Conservation (phyloP, 1,140 invertebrate species). For the Aporrectodea caliginosa region DNA sequence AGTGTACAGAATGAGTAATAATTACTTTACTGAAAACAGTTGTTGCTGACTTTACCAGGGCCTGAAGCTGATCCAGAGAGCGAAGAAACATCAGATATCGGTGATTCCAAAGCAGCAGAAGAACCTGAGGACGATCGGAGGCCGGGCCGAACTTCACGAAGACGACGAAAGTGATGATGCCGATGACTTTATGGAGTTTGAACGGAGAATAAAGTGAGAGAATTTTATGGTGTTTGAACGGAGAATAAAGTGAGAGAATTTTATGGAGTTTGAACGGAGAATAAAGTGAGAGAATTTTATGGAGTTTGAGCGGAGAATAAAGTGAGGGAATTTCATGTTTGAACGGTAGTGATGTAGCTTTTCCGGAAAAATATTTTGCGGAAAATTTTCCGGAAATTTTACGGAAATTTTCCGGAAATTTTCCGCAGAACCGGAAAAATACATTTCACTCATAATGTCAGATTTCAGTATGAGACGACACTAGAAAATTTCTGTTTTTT, state of each 20-base stretch:
- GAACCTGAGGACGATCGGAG: neutral
- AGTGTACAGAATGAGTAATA: too few relatives aligned
- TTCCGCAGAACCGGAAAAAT: too few relatives aligned
- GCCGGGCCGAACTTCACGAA: slow-evolving; percentile 34
- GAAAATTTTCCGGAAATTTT: too few relatives aligned
- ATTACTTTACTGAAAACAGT: slow-evolving; percentile 4
- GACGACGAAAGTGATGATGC: slow-evolving; percentile 42
- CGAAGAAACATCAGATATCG: slow-evolving; percentile 47
- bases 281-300: neutral
- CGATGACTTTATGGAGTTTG: slow-evolving; percentile 37
- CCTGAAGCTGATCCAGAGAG: slow-evolving; percentile 51
- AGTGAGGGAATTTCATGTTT: neutral
- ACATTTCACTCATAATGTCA: too few relatives aligned
- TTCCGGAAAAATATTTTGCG: too few relatives aligned
- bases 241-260: neutral
- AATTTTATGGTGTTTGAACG: too few relatives aligned
- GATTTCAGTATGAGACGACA: too few relatives aligned
- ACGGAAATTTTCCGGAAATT: too few relatives aligned
- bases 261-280: neutral
- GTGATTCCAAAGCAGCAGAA: slow-evolving; percentile 46
- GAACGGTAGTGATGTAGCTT: too few relatives aligned
- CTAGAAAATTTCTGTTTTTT: too few relatives aligned
- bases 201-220: slow-evolving; percentile 28
- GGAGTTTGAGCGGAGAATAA: neutral
- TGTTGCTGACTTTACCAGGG: slow-evolving; percentile 41